Evolutionary conservation across 2,888 invertebrate genomes (phyloP).

Genomic region (Sericinus montela): DNA sequence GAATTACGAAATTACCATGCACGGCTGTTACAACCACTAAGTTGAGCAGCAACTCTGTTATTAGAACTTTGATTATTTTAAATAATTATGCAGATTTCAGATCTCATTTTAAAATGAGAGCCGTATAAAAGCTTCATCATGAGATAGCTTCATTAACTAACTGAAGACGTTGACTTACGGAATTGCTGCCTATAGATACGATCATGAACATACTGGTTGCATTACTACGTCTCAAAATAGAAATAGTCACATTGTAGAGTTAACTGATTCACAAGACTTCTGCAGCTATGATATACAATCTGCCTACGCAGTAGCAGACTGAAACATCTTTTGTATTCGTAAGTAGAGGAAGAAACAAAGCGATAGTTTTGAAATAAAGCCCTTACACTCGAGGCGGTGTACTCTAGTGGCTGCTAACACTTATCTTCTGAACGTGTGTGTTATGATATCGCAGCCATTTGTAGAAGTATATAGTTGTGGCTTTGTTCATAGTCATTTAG

Average conservation of each 20-base stretch:
- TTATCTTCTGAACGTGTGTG: conserved; percentile 11
- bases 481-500: conserved; percentile 2
- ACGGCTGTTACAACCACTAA: neutral
- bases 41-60: neutral
- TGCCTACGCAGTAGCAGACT: conserved; percentile 28
- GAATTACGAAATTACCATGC: conserved; percentile 37
- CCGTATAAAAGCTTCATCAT: too few relatives aligned
- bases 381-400: conserved; percentile 10
- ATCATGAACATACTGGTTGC: neutral
- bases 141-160: neutral
- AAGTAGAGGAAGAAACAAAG: conserved; percentile 20
- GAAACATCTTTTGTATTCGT: conserved; percentile 23
- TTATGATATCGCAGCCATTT: conserved; percentile 16
- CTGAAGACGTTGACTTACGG: conserved; percentile 12
- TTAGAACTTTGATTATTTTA: conserved; percentile 6
- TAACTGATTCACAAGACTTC: conserved; percentile 29
- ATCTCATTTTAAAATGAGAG: neutral
- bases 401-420: conserved; percentile 12
- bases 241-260: conserved; percentile 25
- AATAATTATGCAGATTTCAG: conserved; percentile 10
- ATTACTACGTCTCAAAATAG: conserved; percentile 23
- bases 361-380: conserved; percentile 20
- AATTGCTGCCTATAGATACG: neutral
- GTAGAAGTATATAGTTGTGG: conserved; percentile 14
- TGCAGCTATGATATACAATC: conserved; percentile 1